Base-by-base conservation (phyloP, 1,140 invertebrate genomes). In the Hypothenemus hampei region DNA sequence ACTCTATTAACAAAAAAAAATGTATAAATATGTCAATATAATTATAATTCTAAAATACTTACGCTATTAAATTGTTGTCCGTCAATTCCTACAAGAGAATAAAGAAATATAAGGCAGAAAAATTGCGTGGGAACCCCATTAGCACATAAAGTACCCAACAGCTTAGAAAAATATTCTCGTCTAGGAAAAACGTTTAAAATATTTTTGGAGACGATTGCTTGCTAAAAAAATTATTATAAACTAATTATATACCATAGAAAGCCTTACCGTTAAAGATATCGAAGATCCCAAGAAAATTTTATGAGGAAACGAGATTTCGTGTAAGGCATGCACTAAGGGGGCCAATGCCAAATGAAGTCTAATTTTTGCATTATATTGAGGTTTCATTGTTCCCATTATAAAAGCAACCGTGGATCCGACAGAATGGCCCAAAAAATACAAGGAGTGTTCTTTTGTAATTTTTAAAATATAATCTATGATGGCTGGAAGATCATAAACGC, bases 381-480 rank as follows among this genome's bases (percentile, higher is more conserved):
- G 76, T 37, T 66, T 64, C 19, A 69, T 62, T 18, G 75, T 71
- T 20, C 76, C 63, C 59, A 77, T 62, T 1, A 75, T 72, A 39
- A 76, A 72, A 16, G 68, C 69, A 18, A 69, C 62, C 1, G 74
- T 71, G 3, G 76, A 79, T 10, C 84, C 84, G 65, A 84, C 79
- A 3, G 82, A 84, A 65, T 84, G 78, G 1, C 75, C 76, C 13
- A 75, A 60, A 62, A 81, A 84, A 51, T 69, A 73, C 4, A 86
- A 39, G 37, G 76, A 63, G 24, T 66, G 56, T 22, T 72, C 66
- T 2, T 71, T 68, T 1, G 81, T 83, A 24, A 54, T 53, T 2
- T 75, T 65, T 19, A 82, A 53, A 7, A 79, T 72, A 45, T 75
- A 79, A 59, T 85, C 76, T 37, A 82, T 73, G 59, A 75, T 74